phyloP scores from a whole-genome alignment of 2,113 vertebrate species.

The Melanotaenia duboulayi region DNA sequence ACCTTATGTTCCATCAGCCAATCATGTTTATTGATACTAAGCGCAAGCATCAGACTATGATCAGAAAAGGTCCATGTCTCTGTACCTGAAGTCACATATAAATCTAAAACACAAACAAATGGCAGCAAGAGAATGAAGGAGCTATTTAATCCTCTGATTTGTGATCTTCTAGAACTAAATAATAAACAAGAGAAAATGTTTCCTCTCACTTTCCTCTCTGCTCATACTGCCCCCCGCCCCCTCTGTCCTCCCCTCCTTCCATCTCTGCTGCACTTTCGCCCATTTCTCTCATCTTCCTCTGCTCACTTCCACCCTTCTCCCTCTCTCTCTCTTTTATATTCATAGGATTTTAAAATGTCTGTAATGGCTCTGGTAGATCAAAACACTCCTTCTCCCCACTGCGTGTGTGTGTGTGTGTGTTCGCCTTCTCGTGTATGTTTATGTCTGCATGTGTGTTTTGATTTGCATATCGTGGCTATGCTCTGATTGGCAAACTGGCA shows the following conservation, averaged over 20 bases:
- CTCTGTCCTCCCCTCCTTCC: background rate
- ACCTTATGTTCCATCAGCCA: conserved; percentile 37
- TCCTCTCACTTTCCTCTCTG: conserved; percentile 44
- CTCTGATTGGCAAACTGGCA: conserved; percentile 80
- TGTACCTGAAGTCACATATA: background rate
- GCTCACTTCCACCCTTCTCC: conserved; percentile 44
- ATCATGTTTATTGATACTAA: conserved; percentile 34
- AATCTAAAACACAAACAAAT: conserved; percentile 6
- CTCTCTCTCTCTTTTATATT: conserved; percentile 75
- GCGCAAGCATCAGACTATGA: conserved; percentile 46
- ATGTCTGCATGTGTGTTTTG: conserved; percentile 2
- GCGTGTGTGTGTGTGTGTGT: conserved; percentile 42
- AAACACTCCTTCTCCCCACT: conserved; percentile 65
- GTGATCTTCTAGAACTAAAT: conserved; percentile 36
- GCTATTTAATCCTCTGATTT: conserved; percentile 56
- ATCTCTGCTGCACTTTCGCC: conserved; percentile 29
- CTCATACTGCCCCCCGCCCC: background rate
- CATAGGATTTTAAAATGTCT: conserved; percentile 82
- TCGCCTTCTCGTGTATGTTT: conserved; percentile 5
- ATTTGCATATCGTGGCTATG: conserved; percentile 76
- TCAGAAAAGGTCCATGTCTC: background rate
- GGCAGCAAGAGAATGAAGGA: conserved; percentile 9
- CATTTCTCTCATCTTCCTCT: conserved; percentile 51
- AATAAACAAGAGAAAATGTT: conserved; percentile 57
- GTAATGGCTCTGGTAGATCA: conserved; percentile 79